Evolutionary conservation across 2,113 vertebrate genomes (phyloP).

Genomic region (Epinephelus moara): DNA sequence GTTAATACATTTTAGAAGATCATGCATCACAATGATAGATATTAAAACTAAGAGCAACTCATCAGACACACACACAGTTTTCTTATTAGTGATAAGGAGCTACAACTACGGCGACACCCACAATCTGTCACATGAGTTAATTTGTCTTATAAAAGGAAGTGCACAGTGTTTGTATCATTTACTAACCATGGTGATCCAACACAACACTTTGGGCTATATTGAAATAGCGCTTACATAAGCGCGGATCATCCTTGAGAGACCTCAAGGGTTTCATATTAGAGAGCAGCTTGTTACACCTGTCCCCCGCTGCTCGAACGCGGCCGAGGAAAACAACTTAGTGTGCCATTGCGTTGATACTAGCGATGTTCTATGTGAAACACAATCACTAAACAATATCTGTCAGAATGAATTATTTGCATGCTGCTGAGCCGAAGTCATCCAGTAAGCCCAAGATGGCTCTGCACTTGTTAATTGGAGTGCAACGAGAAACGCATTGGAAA

Average conservation of each 20-base stretch:
- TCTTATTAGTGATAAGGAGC: slow-evolving; percentile 21
- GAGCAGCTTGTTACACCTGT: slow-evolving; percentile 69
- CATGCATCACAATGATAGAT: neutral
- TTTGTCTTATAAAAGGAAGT: slow-evolving; percentile 41
- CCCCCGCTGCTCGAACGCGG: slow-evolving; percentile 42
- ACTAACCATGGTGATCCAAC: slow-evolving; percentile 57
- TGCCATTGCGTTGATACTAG: slow-evolving; percentile 43
- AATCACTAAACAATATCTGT: slow-evolving; percentile 64
- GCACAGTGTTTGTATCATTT: slow-evolving; percentile 22
- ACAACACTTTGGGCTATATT: slow-evolving; percentile 7
- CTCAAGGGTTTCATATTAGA: slow-evolving; percentile 59
- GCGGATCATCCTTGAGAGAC: slow-evolving; percentile 61
- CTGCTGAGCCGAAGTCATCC: slow-evolving; percentile 45
- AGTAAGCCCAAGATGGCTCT: slow-evolving; percentile 53
- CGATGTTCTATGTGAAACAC: slow-evolving; percentile 50
- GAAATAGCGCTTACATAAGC: slow-evolving; percentile 62
- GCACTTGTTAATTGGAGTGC: slow-evolving; percentile 64
- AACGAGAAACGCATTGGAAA: slow-evolving; percentile 49
- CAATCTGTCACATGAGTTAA: slow-evolving; percentile 41
- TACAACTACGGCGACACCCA: neutral
- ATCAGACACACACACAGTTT: slow-evolving; percentile 6
- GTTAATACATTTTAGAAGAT: neutral
- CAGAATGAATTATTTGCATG: slow-evolving; percentile 54
- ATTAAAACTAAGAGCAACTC: neutral
- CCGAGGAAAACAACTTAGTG: slow-evolving; percentile 52